A percentile compares a stretch with the other conserved stretches of the same genome.
Conservation (phyloP, 2,113 vertebrate genomes). For the Sisor rabdophorus region DNA sequence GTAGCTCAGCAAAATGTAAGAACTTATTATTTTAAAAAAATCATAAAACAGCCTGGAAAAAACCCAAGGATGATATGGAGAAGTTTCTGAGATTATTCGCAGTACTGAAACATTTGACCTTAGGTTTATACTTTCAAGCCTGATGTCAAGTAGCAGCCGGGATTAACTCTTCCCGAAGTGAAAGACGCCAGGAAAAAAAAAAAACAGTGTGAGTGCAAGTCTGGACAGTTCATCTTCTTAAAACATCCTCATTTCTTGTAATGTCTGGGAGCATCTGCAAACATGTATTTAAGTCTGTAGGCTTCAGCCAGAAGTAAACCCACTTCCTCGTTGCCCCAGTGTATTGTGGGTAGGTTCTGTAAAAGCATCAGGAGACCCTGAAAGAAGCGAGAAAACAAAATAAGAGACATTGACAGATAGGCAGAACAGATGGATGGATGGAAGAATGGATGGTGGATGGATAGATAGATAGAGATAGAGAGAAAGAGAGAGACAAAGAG, state of each 20-base stretch:
- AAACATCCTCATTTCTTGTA: constrained; percentile 84
- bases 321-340: constrained; percentile 98
- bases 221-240: not conserved
- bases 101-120: constrained; percentile 9
- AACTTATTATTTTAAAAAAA: not conserved
- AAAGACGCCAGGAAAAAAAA: not conserved
- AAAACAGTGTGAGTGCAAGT: too few relatives aligned
- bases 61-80: not conserved
- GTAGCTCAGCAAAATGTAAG: not conserved
- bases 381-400: constrained; percentile 38
- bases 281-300: constrained; percentile 99
- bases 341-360: constrained; percentile 97
- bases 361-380: constrained; percentile 96
- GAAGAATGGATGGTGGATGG: too few relatives aligned
- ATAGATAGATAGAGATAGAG: not conserved
- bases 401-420: not conserved
- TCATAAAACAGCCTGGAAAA: constrained; percentile 8
- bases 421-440: too few relatives aligned
- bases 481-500: not conserved
- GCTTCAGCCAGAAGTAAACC: constrained; percentile 94
- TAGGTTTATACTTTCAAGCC: not conserved
- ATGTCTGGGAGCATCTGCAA: constrained; percentile 95
- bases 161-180: not conserved
- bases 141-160: not conserved
- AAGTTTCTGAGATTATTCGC: constrained; percentile 1